Conservation (phyloP, 2,113 vertebrate species). For the Antechinus flavipes region DNA sequence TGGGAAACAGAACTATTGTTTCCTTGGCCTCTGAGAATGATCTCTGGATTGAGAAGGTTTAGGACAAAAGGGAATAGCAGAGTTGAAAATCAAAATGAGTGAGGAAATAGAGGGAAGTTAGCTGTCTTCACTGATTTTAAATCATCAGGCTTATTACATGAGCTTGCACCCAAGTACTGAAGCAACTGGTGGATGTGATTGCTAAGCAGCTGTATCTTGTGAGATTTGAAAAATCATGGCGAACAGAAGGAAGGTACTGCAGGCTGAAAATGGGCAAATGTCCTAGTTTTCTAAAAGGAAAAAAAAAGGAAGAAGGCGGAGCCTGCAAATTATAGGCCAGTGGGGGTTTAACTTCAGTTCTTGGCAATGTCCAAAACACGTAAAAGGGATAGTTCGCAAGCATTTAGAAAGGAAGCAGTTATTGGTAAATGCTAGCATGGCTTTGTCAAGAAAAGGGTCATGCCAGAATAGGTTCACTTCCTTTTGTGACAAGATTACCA, state of each 20-base stretch:
- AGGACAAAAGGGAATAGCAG: not conserved
- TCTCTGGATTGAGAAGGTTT: not conserved
- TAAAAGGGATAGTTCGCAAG: not conserved
- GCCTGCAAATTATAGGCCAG: not conserved
- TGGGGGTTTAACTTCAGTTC: not conserved
- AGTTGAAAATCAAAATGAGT: not conserved
- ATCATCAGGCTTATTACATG: not conserved
- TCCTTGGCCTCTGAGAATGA: not conserved
- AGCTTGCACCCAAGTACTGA: not conserved
- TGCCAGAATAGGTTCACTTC: not conserved
- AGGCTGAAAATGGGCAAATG: not conserved
- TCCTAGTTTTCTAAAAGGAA: not conserved
- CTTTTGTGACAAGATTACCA: not conserved
- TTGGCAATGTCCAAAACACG: not conserved
- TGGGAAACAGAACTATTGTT: not conserved
- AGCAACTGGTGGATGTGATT: not conserved
- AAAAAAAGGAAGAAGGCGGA: not conserved
- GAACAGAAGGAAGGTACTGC: not conserved
- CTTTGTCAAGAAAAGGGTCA: slow-evolving; percentile 2
- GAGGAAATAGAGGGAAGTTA: not conserved
- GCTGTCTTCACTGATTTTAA: not conserved
- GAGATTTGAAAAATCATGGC: not conserved
- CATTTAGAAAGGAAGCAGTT: not conserved
- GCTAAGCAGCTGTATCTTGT: not conserved
- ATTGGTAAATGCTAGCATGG: not conserved